Evolutionary conservation across 1,140 invertebrate genomes (phyloP), one percentile per base, ranked within the genome.

Genomic region (Delia radicum): DNA sequence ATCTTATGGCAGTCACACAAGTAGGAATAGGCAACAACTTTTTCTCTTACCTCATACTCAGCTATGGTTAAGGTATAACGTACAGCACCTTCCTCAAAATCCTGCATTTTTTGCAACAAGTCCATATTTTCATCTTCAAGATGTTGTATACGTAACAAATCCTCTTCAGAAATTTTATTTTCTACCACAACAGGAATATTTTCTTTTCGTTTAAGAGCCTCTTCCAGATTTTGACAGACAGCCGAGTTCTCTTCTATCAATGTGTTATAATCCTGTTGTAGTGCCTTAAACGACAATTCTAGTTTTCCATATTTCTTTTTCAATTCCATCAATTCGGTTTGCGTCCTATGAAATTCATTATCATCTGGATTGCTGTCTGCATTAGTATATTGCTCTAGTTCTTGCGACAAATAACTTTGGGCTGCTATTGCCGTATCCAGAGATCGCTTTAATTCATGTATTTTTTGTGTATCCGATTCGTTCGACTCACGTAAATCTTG

Each of bases 361-460:
- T 55, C 55, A 5, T 71, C 24, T 2, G 65, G 27, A 62, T 63
- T 62, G 7, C 75, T 76, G 12, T 27, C 18, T 10, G 78, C 31
- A 21, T 42, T 46, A 6, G 72, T 74, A 7, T 73, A 62, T 0
- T 85, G 81, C 8, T 85, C 84, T 13, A 85, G 76, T 63, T 85
- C 84, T 55, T 85, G 84, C 0, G 81, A 79, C 0, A 85, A 71
- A 75, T 84, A 85, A 0, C 62, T 48, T 69, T 84, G 80, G 0
- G 81, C 84, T 0, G 84, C 81, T 33, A 77, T 31, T 0, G 84
- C 78, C 0, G 84, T 85, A 18, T 85, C 82, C 71, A 85, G 73
- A 48, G 75, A 83, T 13, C 84, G 78, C 62, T 84, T 85, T 0
- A 85, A 78, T 15, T 85, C 82, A 24, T 85, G 72, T n/a, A 85